Base-by-base conservation (phyloP, 1,140 invertebrate genomes). In the Magallana ariakensis region DNA sequence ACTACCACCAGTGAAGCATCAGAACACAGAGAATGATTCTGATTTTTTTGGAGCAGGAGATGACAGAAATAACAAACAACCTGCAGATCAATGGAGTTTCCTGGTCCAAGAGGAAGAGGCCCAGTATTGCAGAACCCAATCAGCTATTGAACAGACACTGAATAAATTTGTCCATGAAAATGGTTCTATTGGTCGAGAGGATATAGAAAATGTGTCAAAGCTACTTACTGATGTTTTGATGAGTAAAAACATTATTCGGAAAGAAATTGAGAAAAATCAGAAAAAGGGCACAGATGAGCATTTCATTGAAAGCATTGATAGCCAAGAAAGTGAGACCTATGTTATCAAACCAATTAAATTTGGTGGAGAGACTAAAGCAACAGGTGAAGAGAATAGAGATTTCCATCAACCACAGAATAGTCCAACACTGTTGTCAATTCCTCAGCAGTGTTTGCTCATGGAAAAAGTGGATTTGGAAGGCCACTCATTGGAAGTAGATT, bases 141-240 rank as follows among this genome's bases (percentile, higher is more conserved):
- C 10, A 26, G 66, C 22, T 11, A 22, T 75, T 11, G 13, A 13
- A 13, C 22, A 26, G 26, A 33, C 66, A 0, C 66, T 75, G 66
- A 26, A 75, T 15, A 26, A 75, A 9, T 75, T 33, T 75, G 66
- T 75, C 22, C 13, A 19, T 33, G 9, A 13, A 22, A 19, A 75
- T 75, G 66, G 66, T 75, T 26, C 10, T 11, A 75, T 75, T 26
- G 66, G 22, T 75, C 66, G 0, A 13, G 22, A 26, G 11, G 22
- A 75, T 26, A 26, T 75, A 75, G 10, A 75, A 22, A 22, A 26
- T 75, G 66, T 75, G 26, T 75, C 66, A 75, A 75, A 33, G 13
- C 10, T 75, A 33, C 19, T 75, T 13, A 26, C 66, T 26, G 22
- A 75, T 75, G 66, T 75, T 26, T 26, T 75, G 66, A 75, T 26